Evolutionary conservation across 2,888 invertebrate genomes (phyloP), one percentile per base, ranked within the genome.

Genomic region (Dryobota labecula): DNA sequence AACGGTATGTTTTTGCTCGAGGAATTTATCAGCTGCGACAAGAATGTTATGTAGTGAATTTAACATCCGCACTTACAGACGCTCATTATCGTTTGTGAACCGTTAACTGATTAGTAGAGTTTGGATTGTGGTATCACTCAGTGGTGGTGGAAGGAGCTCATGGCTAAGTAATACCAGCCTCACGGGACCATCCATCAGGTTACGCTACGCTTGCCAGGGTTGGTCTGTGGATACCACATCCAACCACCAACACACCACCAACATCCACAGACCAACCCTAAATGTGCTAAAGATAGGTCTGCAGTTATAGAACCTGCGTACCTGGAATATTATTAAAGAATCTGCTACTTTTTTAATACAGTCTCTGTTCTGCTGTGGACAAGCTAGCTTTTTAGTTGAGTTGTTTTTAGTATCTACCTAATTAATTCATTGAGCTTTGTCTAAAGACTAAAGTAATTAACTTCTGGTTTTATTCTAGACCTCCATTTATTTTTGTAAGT

Each of bases 21-120:
- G 45, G 43, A 53, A 33, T 69, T 47, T 74, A 27, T 33, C 15
- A 74, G n/a, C 27, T 47, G 33, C 58, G 9, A 2, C 1, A 18
- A 13, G 11, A 27, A 49, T 49, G 2, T 30, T n/a, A 5, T 36
- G 18, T 30, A 3, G 5, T 15, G 8, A 1, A 0, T 43, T 24
- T 43, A 20, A 41, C 13, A 18, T 33, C 13, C 61, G 1, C 2
- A 27, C 6, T n/a, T 7, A 54, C n/a, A n/a, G n/a, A n/a, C n/a
- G n/a, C n/a, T n/a, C n/a, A n/a, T n/a, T n/a, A n/a, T n/a, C n/a
- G n/a, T n/a, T n/a, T n/a, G n/a, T n/a, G n/a, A n/a, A n/a, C n/a
- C n/a, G n/a, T n/a, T n/a, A n/a, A n/a, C n/a, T n/a, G n/a, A n/a
- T n/a, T n/a, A n/a, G n/a, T n/a, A n/a, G n/a, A n/a, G n/a, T n/a